Base-by-base conservation (phyloP, 2,113 vertebrate genomes). In the Limnothrissa miodon region DNA sequence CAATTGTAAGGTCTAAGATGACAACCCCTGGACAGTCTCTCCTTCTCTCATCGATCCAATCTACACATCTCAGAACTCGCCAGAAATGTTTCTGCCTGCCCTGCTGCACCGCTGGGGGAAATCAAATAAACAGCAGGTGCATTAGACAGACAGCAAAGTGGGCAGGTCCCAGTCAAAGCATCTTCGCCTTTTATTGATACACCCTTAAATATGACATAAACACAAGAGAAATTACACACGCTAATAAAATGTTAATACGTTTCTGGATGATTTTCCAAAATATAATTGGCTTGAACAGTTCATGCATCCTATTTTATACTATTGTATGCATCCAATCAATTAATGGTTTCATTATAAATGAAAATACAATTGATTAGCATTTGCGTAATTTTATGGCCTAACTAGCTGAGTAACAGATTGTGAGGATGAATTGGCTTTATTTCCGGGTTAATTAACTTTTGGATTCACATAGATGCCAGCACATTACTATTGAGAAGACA, bases 141-240 rank as follows among this genome's bases (percentile, higher is more conserved):
- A 84, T 86, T 83, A 86, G 82, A 51, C n/a, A 79, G 83, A 86
- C 81, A 80, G 81, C 29, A 74, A 19, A 46, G n/a, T 42, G 17
- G 33, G n/a, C 25, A 42, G 23, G 9, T 81, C 36, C n/a, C 29
- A 36, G 5, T 9, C 21, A 15, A 8, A n/a, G 21, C 51, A 81
- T 66, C 80, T 62, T 15, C 11, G 1, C 10, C 53, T n/a, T 59
- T 42, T 74, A 74, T 17, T 62, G 59, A 62, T 36, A 74, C 15
- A 33, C 33, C 66, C 25, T 25, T 39, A 8, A 74, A 7, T 33
- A 74, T 33, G 33, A 36, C 66, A 74, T 36, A 29, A 74, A 74
- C 29, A 36, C 62, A 70, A 33, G 29, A 70, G 13, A 33, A 70
- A 70, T 70, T 70, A 70, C 62, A 70, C 29, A 13, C 62, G 36